Evolutionary conservation across 2,797 vertebrate species (phyloP).

Genomic region (Myripristis murdjan): DNA sequence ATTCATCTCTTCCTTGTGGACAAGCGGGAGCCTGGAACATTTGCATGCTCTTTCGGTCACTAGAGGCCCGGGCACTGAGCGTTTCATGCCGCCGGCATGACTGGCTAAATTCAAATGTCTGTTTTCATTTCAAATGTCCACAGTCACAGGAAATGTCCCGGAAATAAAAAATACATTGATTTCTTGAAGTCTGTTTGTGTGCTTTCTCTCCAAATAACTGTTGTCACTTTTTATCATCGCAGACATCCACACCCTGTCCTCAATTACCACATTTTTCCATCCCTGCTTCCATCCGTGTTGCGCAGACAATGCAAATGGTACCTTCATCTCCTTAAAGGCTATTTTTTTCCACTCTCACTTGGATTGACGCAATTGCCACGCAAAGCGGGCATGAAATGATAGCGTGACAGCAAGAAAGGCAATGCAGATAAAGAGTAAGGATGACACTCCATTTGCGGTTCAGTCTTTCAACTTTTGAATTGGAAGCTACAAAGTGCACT

Average conservation of each 20-base stretch:
- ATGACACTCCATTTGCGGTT: constrained; percentile 31
- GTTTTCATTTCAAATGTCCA: constrained; percentile 60
- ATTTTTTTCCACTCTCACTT: constrained; percentile 8
- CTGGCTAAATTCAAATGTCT: constrained; percentile 58
- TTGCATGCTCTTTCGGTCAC: constrained; percentile 60
- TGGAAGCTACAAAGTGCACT: constrained; percentile 33
- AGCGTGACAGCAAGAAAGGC: constrained; percentile 9
- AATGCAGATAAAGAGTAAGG: constrained; percentile 6
- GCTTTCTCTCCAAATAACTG: constrained; percentile 20
- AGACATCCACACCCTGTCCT: constrained; percentile 29
- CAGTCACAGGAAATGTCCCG: constrained; percentile 39
- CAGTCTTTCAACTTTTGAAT: constrained; percentile 40
- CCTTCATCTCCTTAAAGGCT: constrained; percentile 39
- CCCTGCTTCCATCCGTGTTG: neutral
- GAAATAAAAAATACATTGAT: constrained; percentile 57
- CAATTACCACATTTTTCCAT: constrained; percentile 1
- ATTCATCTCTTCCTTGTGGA: constrained; percentile 41
- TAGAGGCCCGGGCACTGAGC: constrained; percentile 35
- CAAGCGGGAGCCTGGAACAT: constrained; percentile 43
- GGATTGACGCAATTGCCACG: constrained; percentile 11
- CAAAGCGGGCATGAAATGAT: constrained; percentile 11
- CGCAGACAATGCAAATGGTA: constrained; percentile 10
- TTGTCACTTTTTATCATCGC: constrained; percentile 69
- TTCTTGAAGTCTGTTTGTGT: constrained; percentile 53
- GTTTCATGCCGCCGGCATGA: constrained; percentile 17